Base-by-base conservation (phyloP, 2,888 invertebrate genomes). In the Amphimallon solstitiale region DNA sequence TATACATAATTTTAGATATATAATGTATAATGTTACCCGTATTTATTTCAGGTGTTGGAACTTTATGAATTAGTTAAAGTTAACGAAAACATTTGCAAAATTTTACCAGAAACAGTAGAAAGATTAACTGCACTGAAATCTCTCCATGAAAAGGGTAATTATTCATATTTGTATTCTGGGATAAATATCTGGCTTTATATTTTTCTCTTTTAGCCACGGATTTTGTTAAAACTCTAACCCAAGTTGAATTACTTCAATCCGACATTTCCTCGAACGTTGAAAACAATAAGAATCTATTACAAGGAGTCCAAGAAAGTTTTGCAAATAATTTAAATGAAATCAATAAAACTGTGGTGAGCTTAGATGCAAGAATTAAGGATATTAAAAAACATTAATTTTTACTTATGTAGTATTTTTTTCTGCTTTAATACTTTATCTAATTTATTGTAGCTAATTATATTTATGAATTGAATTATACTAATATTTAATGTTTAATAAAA, bases 41-140 rank as follows among this genome's bases (percentile, higher is more conserved):
- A 59, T 43, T 71, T 9, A 72, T 82, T 81, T 45, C 80, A 94
- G 92, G 88, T 95, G 69, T 85, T 88, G 59, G 94, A 97, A 78
- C 83, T 97, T 68, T 94, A 96, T 81, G 94, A 95, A 72, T 83
- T 95, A 71, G 88, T 95, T 72, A 94, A 94, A 81, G 93, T 93
- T 80, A 92, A 92, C 66, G 95, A 97, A 77, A 88, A 90, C 7
- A 86, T 94, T 67, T 88, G 90, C 54, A 91, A 93, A 79, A 86
- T 94, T 66, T 78, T 94, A 67, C 93, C 93, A 0, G 89, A 90
- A 74, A 88, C 92, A 19, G 87, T 97, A 35, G 92, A 95, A 74
- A 87, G 97, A 63, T 89, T 98, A 86, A 88, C 92, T 74, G 92
- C 95, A 1, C 84, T 98, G 2, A 93, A 95, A 81, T 88, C 90